A percentile compares a stretch with the other conserved stretches of the same genome.
phyloP scores from a whole-genome alignment of 2,888 invertebrate species.

The Chironomus tentans region DNA sequence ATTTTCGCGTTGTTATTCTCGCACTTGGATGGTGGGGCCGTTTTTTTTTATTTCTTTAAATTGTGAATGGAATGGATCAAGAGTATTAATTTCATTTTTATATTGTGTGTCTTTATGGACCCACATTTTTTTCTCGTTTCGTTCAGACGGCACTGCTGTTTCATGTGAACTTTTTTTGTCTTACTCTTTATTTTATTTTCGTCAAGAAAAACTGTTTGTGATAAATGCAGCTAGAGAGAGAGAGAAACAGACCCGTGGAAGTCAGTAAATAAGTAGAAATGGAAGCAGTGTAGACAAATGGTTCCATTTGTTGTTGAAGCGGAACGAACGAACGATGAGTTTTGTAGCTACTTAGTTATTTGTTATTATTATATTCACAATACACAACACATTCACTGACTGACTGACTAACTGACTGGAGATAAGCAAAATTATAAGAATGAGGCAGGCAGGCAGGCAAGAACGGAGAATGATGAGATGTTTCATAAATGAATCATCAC shows the following conservation, averaged over 20 bases:
- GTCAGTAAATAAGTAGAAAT: background rate
- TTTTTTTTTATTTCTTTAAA: background rate
- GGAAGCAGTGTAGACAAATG: background rate
- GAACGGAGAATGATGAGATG: background rate
- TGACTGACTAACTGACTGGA: too few relatives aligned
- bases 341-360: background rate
- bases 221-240: background rate
- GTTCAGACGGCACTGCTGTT: background rate
- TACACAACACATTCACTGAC: too few relatives aligned
- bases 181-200: too few relatives aligned
- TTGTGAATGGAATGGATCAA: background rate
- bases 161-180: too few relatives aligned
- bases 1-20: background rate
- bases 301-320: slow-evolving; percentile 1
- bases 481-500: background rate
- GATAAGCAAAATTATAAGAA: background rate
- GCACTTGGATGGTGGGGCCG: background rate
- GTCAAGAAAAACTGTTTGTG: background rate
- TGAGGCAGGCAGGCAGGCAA: background rate
- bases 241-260: background rate
- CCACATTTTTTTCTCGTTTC: background rate
- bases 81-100: background rate
- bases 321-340: background rate
- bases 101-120: background rate
- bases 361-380: too few relatives aligned